Base-by-base conservation (phyloP, 2,888 invertebrate species). In the Lochmaea crataegi region DNA sequence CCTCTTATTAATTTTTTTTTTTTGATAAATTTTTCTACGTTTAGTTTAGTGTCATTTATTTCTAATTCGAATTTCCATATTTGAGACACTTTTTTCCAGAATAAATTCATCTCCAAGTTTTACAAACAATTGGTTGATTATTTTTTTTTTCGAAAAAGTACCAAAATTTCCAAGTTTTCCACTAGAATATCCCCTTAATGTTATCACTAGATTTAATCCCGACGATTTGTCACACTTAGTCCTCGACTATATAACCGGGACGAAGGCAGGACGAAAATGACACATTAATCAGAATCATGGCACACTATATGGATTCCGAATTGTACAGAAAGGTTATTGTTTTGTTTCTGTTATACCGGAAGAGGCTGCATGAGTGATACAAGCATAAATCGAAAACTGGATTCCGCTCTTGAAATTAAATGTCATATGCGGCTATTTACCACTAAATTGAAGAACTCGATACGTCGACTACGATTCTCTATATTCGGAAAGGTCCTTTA, bases 321-420 rank as follows among this genome's bases (percentile, higher is more conserved):
- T 64, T 70, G 70, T 70, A 70, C 70, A 70, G 64, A 70, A 71
- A 65, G 71, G 68, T 74, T 68, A 68, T 71, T 68, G 74, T 74
- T 71, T 74, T 68, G 74, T 71, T 74, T 74, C 67, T 68, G 63
- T 71, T 71, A 65, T 71, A 65, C 68, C 74, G 74, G 74, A 74
- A 74, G 68, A 58, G 74, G 64, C 74, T 74, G 71, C 71, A 74
- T 74, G 73, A 69, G 51, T 73, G 74, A 74, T 68, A 68, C 65
- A 65, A 71, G 65, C 74, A 74, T 74, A 74, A 74, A 74, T 74
- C 74, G 74, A 65, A 38, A 68, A 74, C 71, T 71, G 71, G 57
- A 74, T 74, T 71, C 74, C 74, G 71, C 71, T 68, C 68, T 64
- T 68, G 74, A 68, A 74, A 74, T 74, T 74, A 74, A 74, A 74